These are phyloP conservation scores for Hoplodrina ambigua DNA, from an alignment of 2,888 invertebrate species.

Conservation along the genomic window DNA sequence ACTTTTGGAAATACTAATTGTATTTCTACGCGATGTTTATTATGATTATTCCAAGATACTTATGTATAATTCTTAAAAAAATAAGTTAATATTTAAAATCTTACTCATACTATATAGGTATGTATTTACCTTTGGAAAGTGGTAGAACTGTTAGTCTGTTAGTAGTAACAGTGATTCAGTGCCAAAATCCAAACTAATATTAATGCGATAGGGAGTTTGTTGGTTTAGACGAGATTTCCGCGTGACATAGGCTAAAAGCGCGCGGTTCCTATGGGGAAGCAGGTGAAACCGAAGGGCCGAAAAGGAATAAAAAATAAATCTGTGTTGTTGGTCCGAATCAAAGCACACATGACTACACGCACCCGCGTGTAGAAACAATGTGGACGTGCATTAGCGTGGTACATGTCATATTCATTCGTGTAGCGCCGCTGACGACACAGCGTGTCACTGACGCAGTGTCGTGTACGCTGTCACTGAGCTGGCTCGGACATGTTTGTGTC, in stretches of 20 bases:
- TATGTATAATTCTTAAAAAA: no score
- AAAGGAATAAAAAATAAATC: not conserved
- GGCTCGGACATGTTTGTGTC: conserved; percentile 14
- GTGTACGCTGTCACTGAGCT: conserved; percentile 1
- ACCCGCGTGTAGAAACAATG: not conserved
- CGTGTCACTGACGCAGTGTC: conserved; percentile 8
- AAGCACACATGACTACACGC: no score
- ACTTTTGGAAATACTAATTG: conserved; percentile 1
- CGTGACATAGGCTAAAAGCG: not conserved
- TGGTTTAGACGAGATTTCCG: no score
- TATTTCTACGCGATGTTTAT: conserved; percentile 3
- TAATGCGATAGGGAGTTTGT: no score
- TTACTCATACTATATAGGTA: no score
- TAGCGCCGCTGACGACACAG: not conserved
- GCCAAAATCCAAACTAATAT: no score
- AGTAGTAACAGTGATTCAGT: no score
- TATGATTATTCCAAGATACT: not conserved
- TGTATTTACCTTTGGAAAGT: no score
- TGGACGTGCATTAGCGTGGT: conserved; percentile 12
- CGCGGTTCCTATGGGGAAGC: no score
- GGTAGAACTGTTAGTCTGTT: not conserved
- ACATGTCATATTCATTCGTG: conserved; percentile 18
- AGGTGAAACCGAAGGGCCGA: no score
- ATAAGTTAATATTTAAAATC: no score
- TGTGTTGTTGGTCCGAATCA: not conserved